Evolutionary conservation across 2,888 invertebrate species (phyloP), one percentile per base, ranked within the genome.

Genomic region (Perdita meconis): DNA sequence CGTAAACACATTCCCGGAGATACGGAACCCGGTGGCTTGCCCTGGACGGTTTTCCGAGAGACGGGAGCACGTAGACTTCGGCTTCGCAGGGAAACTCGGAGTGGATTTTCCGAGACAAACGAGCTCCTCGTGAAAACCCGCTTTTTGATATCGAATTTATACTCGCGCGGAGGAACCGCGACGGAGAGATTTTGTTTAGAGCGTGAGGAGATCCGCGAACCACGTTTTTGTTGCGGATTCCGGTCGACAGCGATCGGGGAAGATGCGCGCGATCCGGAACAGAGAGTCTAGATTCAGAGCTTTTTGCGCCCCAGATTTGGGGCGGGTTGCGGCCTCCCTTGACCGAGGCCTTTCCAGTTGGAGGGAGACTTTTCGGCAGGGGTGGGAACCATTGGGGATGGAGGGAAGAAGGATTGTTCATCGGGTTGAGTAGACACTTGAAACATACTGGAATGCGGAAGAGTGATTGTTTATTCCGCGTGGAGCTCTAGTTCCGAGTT

Each of bases 1-100:
- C 84, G 82, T 77, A 78, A 82, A 84, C 71, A 77, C 75, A 51
- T 75, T 70, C 60, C 36, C 66, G 65, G 55, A 64, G 67, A 80
- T 72, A 75, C 68, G 66, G 50, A 16, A 42, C 61, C 24, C 69
- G 38, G 10, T 44, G 19, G 47, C 47, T 16, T 47, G 6, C 6
- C 30, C 30, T 30, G 30, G 30, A 4, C 30, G 3, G 30, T 6
- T 30, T 6, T 6, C 3, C 30, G 30, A 30, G 30, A 47, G 47
- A 47, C 12, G 47, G 40, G 51, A 38, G 57, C 51, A 59, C 57
- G 50, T 60, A 53, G 40, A 38, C 40, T n/a, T n/a, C n/a, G n/a
- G n/a, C n/a, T n/a, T n/a, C n/a, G n/a, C n/a, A n/a, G n/a, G n/a
- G n/a, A n/a, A 13, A 12, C n/a, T 16, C 51, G 8, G 53, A 65